Percentiles rank a stretch among this genome's conserved stretches.
Conservation (phyloP, 1,140 invertebrate species). For the Spodoptera litura region DNA sequence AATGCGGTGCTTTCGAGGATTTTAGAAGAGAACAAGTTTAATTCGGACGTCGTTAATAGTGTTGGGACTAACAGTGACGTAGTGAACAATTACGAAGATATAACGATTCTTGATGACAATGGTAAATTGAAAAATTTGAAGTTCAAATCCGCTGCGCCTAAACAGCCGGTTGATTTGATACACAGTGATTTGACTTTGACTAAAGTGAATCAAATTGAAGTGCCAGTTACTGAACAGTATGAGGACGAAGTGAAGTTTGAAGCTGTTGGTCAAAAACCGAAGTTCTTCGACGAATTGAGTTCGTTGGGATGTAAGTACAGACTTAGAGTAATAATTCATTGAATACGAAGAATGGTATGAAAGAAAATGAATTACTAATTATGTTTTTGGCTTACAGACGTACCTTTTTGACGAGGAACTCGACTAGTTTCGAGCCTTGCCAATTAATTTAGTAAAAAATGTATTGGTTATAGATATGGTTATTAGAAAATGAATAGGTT, state of each 20-base stretch:
- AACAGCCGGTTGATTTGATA: slow-evolving; percentile 53
- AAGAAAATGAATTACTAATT: too few species aligned
- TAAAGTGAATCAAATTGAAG: slow-evolving; percentile 45
- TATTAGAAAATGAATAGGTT: too few species aligned
- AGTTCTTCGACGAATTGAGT: slow-evolving; percentile 73
- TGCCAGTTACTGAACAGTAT: slow-evolving; percentile 42
- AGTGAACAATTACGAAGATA: slow-evolving; percentile 75
- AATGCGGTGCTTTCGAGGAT: slow-evolving; percentile 61
- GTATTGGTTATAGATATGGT: too few species aligned
- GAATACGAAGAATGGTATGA: too few species aligned
- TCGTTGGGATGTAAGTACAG: slow-evolving; percentile 69
- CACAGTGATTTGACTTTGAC: slow-evolving; percentile 41
- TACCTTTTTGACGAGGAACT: too few species aligned
- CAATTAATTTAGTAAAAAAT: too few species aligned
- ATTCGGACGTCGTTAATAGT: slow-evolving; percentile 62
- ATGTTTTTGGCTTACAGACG: too few species aligned
- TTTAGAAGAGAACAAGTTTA: slow-evolving; percentile 67
- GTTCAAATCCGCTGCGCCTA: slow-evolving; percentile 68
- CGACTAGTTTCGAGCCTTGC: too few species aligned
- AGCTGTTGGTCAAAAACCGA: slow-evolving; percentile 50
- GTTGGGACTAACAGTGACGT: slow-evolving; percentile 60
- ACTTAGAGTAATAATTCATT: too few species aligned
- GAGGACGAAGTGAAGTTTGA: slow-evolving; percentile 30
- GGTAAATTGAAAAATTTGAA: slow-evolving; percentile 76
- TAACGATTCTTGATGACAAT: slow-evolving; percentile 71